Evolutionary conservation across 2,797 vertebrate genomes (phyloP).

Genomic region (Tympanoctomys barrerae): DNA sequence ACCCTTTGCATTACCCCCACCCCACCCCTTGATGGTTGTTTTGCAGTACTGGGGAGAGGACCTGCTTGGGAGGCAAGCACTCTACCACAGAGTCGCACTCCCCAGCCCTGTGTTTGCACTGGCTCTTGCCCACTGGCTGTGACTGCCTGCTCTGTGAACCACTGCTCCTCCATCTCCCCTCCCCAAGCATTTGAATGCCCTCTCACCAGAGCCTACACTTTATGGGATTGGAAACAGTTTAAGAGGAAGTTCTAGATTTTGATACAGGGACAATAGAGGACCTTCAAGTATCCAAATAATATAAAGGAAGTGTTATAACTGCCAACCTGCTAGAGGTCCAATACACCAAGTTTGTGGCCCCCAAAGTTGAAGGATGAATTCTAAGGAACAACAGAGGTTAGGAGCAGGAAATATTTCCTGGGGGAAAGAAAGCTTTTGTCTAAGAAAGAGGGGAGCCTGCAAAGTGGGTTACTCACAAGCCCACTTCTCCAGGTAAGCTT

Average conservation of each 20-base stretch:
- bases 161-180: rapidly evolving
- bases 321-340: background rate
- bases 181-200: background rate
- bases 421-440: background rate
- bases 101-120: background rate
- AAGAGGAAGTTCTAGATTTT: background rate
- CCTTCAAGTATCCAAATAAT: background rate
- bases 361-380: background rate
- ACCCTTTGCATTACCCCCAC: background rate
- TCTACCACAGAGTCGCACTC: background rate
- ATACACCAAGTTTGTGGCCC: too few species aligned
- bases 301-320: background rate
- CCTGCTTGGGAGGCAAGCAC: background rate
- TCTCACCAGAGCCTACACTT: background rate
- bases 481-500: background rate
- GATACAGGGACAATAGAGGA: background rate
- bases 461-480: background rate
- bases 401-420: background rate
- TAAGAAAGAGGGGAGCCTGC: too few species aligned
- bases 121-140: background rate
- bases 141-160: background rate
- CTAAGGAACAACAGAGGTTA: background rate
- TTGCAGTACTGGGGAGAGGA: background rate
- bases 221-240: background rate
- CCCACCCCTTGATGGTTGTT: background rate